These are phyloP conservation scores for Falco concolor DNA, from an alignment of 2,797 vertebrate species.

Conservation along the genomic window DNA sequence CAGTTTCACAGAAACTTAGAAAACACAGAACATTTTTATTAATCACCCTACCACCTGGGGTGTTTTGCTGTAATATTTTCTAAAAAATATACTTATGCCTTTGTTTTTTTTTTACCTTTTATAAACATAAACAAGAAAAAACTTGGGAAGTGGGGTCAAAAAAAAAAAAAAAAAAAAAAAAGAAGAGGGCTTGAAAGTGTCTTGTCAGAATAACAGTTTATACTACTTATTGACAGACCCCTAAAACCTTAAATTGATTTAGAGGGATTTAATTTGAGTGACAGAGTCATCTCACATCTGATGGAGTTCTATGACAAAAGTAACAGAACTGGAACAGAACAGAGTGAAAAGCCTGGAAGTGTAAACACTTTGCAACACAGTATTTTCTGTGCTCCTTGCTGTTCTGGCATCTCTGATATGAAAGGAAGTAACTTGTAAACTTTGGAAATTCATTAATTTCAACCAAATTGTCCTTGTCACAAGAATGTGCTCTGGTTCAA, in stretches of 20 bases:
- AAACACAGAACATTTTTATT: background rate
- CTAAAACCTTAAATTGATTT: constrained; percentile 17
- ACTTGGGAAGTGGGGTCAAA: fast-evolving
- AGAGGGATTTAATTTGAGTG: constrained; percentile 9
- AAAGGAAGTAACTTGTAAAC: background rate
- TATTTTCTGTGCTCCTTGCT: background rate
- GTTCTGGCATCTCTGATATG: background rate
- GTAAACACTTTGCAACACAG: background rate
- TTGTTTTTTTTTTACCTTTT: background rate
- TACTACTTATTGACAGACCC: background rate
- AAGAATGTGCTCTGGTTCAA: background rate
- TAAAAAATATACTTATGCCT: background rate
- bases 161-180: no score
- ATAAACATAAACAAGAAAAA: background rate
- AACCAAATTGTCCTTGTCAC: background rate
- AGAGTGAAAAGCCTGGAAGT: background rate
- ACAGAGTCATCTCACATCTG: constrained; percentile 21
- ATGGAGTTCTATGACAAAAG: constrained; percentile 4
- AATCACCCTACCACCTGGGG: background rate
- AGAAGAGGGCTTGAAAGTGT: fast-evolving
- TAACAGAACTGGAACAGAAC: background rate
- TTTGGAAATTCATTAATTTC: background rate
- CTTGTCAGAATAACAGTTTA: background rate
- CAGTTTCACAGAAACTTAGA: background rate
- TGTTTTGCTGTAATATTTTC: background rate